phyloP scores from a whole-genome alignment of 2,113 vertebrate genomes.

The Melanocharis versteri region DNA sequence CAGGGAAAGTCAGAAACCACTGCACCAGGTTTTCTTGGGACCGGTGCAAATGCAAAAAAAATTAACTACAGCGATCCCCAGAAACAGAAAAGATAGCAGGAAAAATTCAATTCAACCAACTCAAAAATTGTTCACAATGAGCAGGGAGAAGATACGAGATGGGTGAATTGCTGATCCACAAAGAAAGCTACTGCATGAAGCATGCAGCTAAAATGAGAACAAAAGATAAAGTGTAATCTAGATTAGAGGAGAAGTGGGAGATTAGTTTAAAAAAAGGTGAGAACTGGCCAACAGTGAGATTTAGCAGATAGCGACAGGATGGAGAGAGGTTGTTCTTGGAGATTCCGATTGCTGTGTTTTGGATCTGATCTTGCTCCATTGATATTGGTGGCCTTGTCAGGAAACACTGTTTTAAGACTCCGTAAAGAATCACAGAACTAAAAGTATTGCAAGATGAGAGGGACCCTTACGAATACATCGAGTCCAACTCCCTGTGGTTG shows the following conservation, averaged over 20 bases:
- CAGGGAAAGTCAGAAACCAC: not conserved
- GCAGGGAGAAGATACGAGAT: not conserved
- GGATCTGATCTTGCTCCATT: rapidly evolving
- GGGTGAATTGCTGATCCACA: not conserved
- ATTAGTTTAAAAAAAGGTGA: not conserved
- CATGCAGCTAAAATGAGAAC: not conserved
- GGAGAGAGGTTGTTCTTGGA: not conserved
- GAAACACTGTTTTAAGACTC: not conserved
- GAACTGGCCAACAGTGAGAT: not conserved
- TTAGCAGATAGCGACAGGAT: not conserved
- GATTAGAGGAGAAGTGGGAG: not conserved
- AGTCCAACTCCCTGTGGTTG: not conserved
- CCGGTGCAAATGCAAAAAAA: not conserved
- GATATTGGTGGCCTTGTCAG: not conserved
- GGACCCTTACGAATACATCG: rapidly evolving
- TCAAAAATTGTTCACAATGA: not conserved
- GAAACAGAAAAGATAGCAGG: not conserved
- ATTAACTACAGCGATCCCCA: not conserved
- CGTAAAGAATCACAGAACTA: not conserved
- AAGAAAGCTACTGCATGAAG: not conserved
- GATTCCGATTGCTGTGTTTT: not conserved
- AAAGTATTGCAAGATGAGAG: not conserved
- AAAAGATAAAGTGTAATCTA: not conserved
- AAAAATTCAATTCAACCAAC: not conserved
- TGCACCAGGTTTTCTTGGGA: not conserved